A percentile compares a stretch with the other conserved stretches of the same genome.
These are phyloP conservation scores for Synanthedon formicaeformis DNA, from an alignment of 2,888 invertebrate species.

Conservation along the genomic window DNA sequence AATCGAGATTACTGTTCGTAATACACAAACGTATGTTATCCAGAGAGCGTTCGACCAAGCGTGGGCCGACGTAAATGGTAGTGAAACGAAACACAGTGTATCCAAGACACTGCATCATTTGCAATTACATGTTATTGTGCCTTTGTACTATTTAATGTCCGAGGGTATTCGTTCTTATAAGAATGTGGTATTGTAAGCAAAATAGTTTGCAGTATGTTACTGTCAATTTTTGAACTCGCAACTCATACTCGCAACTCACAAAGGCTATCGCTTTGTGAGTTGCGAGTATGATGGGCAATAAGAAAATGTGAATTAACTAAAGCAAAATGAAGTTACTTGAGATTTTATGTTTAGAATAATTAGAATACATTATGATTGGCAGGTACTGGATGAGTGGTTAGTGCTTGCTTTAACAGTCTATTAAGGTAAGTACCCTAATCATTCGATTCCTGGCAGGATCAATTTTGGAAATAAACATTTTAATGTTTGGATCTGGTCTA, in stretches of 20 bases:
- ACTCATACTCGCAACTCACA: too few relatives aligned
- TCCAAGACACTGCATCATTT: conserved; percentile 64
- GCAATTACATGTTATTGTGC: conserved; percentile 69
- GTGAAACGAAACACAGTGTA: conserved; percentile 40
- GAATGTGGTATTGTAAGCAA: conserved; percentile 63
- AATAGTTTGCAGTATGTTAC: conserved; percentile 48
- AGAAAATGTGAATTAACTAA: not conserved
- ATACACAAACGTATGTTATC: conserved; percentile 23
- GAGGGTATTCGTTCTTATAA: conserved; percentile 31
- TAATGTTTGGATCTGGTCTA: too few relatives aligned
- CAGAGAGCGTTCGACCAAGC: conserved; percentile 15
- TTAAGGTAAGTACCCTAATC: too few relatives aligned
- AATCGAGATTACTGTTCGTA: conserved; percentile 38
- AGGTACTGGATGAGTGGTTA: too few relatives aligned
- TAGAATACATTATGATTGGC: too few relatives aligned
- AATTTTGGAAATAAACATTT: too few relatives aligned
- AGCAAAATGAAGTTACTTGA: not conserved
- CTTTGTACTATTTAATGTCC: conserved; percentile 59
- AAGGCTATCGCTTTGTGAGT: not conserved
- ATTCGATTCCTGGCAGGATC: too few relatives aligned
- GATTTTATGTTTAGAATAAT: too few relatives aligned
- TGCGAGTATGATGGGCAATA: not conserved
- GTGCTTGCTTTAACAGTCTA: too few relatives aligned
- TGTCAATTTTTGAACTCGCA: conserved; percentile 48
- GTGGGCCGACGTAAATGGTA: conserved; percentile 61